These are phyloP conservation scores for Drosophila malerkotliana DNA, from an alignment of 1,140 invertebrate genomes.

Conservation along the genomic window DNA sequence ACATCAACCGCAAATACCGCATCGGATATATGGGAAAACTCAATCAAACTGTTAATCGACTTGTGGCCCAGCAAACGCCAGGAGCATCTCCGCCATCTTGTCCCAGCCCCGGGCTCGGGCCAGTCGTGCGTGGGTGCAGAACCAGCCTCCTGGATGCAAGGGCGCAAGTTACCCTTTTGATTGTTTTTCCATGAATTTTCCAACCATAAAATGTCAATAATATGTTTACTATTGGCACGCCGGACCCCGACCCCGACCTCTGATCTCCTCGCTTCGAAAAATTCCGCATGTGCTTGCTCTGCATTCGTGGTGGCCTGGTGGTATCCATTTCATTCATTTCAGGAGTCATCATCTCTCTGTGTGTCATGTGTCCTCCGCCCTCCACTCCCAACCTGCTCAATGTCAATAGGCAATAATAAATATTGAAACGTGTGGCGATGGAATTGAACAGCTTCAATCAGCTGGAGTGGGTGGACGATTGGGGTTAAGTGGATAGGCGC, in stretches of 20 bases:
- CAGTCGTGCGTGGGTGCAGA: constrained; percentile 28
- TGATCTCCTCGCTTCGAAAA: constrained; percentile 11
- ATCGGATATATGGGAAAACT: constrained; percentile 64
- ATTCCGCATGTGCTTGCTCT: constrained; percentile 50
- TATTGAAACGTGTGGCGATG: constrained; percentile 35
- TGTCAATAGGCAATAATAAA: constrained; percentile 70
- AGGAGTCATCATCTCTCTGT: constrained; percentile 26
- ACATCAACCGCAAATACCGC: constrained; percentile 71
- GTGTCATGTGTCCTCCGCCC: background rate
- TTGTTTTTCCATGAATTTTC: constrained; percentile 63
- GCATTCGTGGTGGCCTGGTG: constrained; percentile 30
- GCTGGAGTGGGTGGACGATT: constrained; percentile 11
- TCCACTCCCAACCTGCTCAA: constrained; percentile 42
- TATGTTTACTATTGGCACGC: constrained; percentile 61
- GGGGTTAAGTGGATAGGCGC: constrained; percentile 30
- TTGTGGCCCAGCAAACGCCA: constrained; percentile 35
- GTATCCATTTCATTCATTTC: constrained; percentile 26
- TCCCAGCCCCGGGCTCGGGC: background rate
- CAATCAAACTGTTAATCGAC: constrained; percentile 78
- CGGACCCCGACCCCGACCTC: background rate
- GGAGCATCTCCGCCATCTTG: background rate
- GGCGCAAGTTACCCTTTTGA: constrained; percentile 44
- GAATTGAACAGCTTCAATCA: constrained; percentile 24
- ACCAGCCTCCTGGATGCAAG: background rate
- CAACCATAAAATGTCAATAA: constrained; percentile 75